Evolutionary conservation across 2,113 vertebrate genomes (phyloP), one percentile per base, ranked within the genome.

Genomic region (Chionodraco myersi): DNA sequence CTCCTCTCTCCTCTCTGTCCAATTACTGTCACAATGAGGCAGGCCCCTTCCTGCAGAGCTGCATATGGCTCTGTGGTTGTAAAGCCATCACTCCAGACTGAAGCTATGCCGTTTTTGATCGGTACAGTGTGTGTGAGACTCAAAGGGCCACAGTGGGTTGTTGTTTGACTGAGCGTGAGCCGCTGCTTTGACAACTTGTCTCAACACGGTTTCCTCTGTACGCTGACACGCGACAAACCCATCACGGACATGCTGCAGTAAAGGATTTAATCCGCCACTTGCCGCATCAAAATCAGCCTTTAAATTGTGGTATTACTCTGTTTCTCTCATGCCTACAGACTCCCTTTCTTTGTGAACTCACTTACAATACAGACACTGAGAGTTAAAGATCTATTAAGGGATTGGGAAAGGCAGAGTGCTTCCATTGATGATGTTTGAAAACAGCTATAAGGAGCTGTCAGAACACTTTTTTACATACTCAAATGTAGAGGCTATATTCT

Each of bases 1-100:
- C 88, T 92, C 89, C 85, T 90, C 87, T 89, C 83, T 91, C 86
- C 88, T 92, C 87, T 91, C 82, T 47, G 72, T 83, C 87, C 88
- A 91, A 92, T 92, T 93, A 89, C 80, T 5, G 67, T 53, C 84
- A 93, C 90, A 90, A 88, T 83, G 85, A 60, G 18, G 59, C 68
- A 41, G 64, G 53, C 49, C 75, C 77, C 75, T 74, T 88, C 92
- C 93, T 76, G 90, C 80, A 16, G 89, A 81, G 91, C n/a, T 69
- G 63, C 88, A 82, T 92, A 88, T 88, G 91, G 87, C 56, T 62
- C 59, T 75, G 26, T 10, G 53, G 80, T 82, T 85, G 87, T 85
- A 88, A 91, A 90, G 78, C 61, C 52, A 61, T 86, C 72, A 61
- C 72, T 62, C 44, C 23, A 2, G 2, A 68, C 72, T 72, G 74